Evolutionary conservation across 2,888 invertebrate species (phyloP).

Genomic region (Augiades crinisus): DNA sequence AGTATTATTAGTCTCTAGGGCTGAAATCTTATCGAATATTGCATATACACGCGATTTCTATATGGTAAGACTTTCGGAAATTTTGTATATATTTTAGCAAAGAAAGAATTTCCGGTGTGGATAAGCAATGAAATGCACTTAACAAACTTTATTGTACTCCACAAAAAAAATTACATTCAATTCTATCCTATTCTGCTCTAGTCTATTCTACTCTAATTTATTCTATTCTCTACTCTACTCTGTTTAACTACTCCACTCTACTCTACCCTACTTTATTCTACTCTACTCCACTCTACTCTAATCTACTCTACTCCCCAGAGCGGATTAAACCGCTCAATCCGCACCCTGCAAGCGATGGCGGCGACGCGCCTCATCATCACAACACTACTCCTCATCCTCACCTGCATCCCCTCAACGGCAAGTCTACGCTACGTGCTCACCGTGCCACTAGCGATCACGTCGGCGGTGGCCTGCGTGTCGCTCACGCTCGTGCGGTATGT

Average conservation of each 20-base stretch:
- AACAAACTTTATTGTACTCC: too few relatives aligned
- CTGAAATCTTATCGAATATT: too few relatives aligned
- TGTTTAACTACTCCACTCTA: background rate
- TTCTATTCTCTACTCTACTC: too few relatives aligned
- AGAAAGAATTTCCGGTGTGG: too few relatives aligned
- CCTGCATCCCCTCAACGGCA: conserved; percentile 38
- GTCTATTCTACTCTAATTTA: too few relatives aligned
- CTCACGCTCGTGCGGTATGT: conserved; percentile 46
- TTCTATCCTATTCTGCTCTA: too few relatives aligned
- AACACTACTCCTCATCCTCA: conserved; percentile 31
- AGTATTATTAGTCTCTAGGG: too few relatives aligned
- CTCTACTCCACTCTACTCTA: background rate
- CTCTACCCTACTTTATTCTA: background rate
- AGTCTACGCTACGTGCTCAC: conserved; percentile 50
- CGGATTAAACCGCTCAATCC: conserved; percentile 55
- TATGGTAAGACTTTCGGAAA: too few relatives aligned
- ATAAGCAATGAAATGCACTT: too few relatives aligned
- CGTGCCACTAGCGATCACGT: conserved; percentile 48
- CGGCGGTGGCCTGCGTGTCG: conserved; percentile 39
- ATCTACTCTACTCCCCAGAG: conserved; percentile 40
- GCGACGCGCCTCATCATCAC: conserved; percentile 48
- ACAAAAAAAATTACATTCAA: too few relatives aligned
- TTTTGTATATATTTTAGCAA: too few relatives aligned
- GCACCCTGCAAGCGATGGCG: conserved; percentile 52
- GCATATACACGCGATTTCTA: too few relatives aligned